Conservation (phyloP, 2,113 vertebrate genomes). For the Mus pahari region DNA sequence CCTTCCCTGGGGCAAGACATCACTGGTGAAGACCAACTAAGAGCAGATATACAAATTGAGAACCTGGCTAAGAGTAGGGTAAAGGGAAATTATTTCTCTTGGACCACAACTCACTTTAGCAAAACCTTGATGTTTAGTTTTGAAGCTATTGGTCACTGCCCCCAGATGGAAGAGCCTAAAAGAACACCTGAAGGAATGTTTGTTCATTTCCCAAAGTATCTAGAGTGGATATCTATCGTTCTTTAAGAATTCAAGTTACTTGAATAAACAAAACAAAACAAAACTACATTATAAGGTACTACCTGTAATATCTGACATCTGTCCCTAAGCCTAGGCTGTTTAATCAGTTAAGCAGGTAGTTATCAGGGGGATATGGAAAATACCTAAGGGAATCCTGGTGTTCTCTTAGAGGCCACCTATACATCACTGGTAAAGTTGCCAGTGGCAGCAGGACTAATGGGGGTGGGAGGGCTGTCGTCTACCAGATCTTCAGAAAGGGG, state of each 20-base stretch:
- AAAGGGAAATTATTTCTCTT: background rate
- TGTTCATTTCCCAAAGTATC: background rate
- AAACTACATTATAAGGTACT: background rate
- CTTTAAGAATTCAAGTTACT: conserved; percentile 24
- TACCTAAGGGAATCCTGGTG: background rate
- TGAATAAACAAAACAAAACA: background rate
- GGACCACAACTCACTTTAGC: background rate
- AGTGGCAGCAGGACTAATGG: background rate
- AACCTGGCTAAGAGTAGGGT: background rate
- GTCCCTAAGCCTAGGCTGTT: background rate
- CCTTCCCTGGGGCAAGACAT: background rate
- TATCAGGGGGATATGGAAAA: background rate
- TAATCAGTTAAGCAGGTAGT: background rate
- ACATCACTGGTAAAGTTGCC: background rate
- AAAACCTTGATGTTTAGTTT: background rate
- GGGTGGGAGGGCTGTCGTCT: too few species aligned
- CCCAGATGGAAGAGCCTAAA: background rate
- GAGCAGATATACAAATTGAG: background rate
- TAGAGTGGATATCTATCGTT: background rate
- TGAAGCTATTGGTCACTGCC: background rate
- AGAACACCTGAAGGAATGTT: background rate
- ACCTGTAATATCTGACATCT: background rate
- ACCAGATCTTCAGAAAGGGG: background rate
- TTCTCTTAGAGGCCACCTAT: background rate
- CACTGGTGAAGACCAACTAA: background rate